Conservation (phyloP, 2,113 vertebrate species). For the Rhinolophus sinicus region DNA sequence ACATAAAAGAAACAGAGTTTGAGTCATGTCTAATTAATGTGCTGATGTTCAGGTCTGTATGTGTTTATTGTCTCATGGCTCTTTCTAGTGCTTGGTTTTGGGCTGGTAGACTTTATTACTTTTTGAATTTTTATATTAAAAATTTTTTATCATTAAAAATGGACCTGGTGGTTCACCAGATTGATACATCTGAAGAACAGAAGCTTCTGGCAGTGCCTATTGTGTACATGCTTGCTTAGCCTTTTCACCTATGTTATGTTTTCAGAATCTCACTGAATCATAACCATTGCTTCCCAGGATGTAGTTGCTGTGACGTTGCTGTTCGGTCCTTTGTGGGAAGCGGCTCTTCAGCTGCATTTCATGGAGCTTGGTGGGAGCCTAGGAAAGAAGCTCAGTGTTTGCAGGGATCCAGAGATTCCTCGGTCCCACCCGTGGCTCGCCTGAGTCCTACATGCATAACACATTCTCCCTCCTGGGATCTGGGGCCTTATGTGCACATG, state of each 20-base stretch:
- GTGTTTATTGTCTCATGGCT: accelerated
- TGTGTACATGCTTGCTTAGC: not conserved
- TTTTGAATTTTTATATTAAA: not conserved
- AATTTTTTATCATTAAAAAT: not conserved
- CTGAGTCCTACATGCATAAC: accelerated
- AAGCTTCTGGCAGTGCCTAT: not conserved
- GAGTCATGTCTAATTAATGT: accelerated
- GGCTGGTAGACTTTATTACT: not conserved
- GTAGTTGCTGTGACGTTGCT: accelerated
- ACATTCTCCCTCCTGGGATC: not conserved
- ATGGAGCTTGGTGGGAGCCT: not conserved
- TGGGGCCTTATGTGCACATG: accelerated
- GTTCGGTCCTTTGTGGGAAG: not conserved
- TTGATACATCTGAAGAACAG: not conserved
- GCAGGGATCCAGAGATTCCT: not conserved
- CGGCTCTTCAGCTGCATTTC: not conserved
- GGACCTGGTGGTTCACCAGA: too few relatives aligned
- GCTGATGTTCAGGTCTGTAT: accelerated
- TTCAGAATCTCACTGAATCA: not conserved
- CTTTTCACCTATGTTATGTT: too few relatives aligned
- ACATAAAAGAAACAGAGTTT: not conserved
- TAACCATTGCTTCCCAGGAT: not conserved
- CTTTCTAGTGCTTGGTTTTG: not conserved
- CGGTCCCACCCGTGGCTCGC: accelerated
- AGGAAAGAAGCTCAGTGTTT: too few relatives aligned